Conservation (phyloP, 2,888 invertebrate genomes). For the Tinea pellionella region DNA sequence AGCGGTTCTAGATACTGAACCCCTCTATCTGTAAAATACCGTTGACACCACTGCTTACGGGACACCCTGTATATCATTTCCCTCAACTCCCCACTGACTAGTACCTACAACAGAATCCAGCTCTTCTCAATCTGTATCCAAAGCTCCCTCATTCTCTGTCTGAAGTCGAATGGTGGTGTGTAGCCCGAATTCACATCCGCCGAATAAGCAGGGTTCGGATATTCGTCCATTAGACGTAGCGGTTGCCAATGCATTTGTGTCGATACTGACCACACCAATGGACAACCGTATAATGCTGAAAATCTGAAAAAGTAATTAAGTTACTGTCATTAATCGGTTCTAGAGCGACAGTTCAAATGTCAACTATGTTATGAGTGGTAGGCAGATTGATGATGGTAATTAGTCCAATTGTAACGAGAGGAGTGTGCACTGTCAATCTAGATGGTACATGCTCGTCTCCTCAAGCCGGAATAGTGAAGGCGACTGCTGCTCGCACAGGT, state of each 20-base stretch:
- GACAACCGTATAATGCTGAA: slow-evolving; percentile 17
- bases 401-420: too few species aligned
- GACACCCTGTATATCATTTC: too few species aligned
- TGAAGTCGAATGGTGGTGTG: slow-evolving; percentile 16
- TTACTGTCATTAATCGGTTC: not conserved
- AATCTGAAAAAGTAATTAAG: slow-evolving; percentile 14
- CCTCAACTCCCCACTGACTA: too few species aligned
- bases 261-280: slow-evolving; percentile 17
- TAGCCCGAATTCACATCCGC: slow-evolving; percentile 18
- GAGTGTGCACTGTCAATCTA: too few species aligned
- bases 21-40: too few species aligned
- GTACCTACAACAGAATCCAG: slow-evolving; percentile 16
- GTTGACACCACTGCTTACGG: too few species aligned
- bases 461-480: too few species aligned
- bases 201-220: slow-evolving; percentile 18
- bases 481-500: too few species aligned
- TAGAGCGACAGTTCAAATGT: too few species aligned
- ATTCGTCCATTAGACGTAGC: slow-evolving; percentile 18
- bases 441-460: too few species aligned
- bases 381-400: too few species aligned
- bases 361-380: not conserved
- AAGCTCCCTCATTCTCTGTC: slow-evolving; percentile 16
- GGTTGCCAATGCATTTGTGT: slow-evolving; percentile 19
- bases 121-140: slow-evolving; percentile 15
- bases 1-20: too few species aligned